Conservation (phyloP, 2,888 invertebrate species). For the Falcaria lacertinaria region DNA sequence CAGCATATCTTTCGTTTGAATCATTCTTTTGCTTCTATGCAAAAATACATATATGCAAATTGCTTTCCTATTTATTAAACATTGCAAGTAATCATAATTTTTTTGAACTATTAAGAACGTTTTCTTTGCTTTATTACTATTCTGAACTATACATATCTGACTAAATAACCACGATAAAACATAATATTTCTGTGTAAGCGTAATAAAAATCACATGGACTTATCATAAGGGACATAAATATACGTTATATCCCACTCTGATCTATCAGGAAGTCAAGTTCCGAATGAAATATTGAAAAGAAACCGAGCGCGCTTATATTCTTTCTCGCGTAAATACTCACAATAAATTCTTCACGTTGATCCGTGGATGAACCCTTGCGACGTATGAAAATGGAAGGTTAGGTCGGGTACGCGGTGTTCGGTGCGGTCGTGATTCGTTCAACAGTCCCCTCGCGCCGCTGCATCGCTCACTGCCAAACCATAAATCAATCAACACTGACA, state of each 20-base stretch:
- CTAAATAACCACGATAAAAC: background rate
- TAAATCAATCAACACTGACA: conserved; percentile 35
- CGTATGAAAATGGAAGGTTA: conserved; percentile 61
- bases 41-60: no score
- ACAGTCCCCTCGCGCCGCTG: conserved; percentile 24
- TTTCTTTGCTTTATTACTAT: background rate
- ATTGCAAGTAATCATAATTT: no score
- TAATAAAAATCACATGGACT: background rate
- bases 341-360: conserved; percentile 69
- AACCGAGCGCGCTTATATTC: conserved; percentile 31
- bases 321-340: conserved; percentile 52
- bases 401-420: conserved; percentile 26
- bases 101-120: no score
- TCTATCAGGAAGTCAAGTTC: conserved; percentile 15
- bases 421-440: conserved; percentile 44
- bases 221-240: background rate
- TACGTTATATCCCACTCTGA: background rate
- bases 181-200: background rate
- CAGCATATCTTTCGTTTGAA: no score
- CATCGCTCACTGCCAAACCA: conserved; percentile 42
- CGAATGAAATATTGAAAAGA: conserved; percentile 24
- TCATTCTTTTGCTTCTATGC: no score
- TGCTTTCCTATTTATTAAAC: no score
- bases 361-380: conserved; percentile 57
- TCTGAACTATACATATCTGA: background rate